A percentile compares a stretch with the other conserved stretches of the same genome.
phyloP scores from a whole-genome alignment of 2,888 invertebrate genomes.

The Drosophila demipolita region DNA sequence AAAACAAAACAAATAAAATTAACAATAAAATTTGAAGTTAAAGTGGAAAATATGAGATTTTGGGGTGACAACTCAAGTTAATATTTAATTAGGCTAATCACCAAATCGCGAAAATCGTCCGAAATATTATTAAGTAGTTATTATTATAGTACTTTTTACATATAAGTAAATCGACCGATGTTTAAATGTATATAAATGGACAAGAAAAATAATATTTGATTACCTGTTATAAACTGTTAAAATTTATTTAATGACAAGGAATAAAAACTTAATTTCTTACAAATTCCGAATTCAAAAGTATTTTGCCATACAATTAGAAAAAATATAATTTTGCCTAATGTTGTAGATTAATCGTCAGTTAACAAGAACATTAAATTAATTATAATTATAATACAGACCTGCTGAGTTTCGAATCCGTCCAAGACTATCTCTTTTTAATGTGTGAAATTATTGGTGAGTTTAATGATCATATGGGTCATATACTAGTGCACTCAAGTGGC shows the following conservation, averaged over 20 bases:
- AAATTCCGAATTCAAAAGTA: background rate
- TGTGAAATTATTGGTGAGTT: constrained; percentile 6
- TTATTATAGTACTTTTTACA: background rate
- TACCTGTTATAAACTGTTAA: background rate
- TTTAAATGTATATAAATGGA: background rate
- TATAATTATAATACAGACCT: background rate
- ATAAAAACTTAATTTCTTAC: background rate
- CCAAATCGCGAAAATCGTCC: background rate
- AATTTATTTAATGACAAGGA: background rate
- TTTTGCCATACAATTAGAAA: background rate
- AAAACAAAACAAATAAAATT: background rate
- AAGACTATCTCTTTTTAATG: background rate
- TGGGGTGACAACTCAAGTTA: background rate
- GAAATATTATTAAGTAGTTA: background rate
- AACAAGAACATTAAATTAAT: background rate
- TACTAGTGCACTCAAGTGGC: constrained; percentile 15
- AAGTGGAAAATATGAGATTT: background rate
- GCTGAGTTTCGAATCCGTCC: background rate
- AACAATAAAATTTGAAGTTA: background rate
- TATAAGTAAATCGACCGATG: background rate
- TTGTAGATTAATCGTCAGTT: background rate
- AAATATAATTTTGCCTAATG: background rate
- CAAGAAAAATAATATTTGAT: background rate
- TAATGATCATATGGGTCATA: constrained; percentile 5
- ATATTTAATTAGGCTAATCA: background rate